phyloP scores from a whole-genome alignment of 2,113 vertebrate genomes.

The Sphyrna mokarran region DNA sequence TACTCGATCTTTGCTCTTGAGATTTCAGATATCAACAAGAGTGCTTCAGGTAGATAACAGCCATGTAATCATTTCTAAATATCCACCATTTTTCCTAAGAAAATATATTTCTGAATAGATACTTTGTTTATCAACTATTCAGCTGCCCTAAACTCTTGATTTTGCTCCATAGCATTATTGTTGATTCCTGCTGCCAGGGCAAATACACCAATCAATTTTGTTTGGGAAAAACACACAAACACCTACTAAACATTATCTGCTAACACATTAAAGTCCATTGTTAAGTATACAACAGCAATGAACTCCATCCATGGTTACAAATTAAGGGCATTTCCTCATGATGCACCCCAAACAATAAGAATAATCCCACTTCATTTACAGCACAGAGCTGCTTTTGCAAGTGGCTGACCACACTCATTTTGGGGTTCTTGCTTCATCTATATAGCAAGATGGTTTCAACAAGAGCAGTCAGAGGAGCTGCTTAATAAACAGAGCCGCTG shows the following conservation, averaged over 20 bases:
- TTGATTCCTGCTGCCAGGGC: neutral
- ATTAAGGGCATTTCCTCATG: conserved; percentile 5
- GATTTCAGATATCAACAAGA: neutral
- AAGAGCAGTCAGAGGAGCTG: neutral
- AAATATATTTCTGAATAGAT: neutral
- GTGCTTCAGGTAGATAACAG: neutral
- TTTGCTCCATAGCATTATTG: neutral
- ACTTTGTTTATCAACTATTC: neutral
- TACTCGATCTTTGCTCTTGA: neutral
- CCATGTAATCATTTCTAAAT: neutral
- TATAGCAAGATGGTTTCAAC: neutral
- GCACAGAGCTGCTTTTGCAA: neutral
- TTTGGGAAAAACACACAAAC: neutral
- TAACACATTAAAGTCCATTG: neutral
- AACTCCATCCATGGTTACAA: neutral
- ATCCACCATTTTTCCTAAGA: neutral
- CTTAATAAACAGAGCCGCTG: neutral
- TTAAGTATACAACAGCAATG: neutral
- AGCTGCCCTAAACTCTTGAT: neutral
- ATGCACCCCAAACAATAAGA: neutral
- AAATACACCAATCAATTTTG: neutral
- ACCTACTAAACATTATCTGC: neutral
- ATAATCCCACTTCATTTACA: neutral
- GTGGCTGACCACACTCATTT: neutral
- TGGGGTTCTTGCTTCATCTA: neutral